phyloP scores from a whole-genome alignment of 2,113 vertebrate species.

The Chrysemys picta region DNA sequence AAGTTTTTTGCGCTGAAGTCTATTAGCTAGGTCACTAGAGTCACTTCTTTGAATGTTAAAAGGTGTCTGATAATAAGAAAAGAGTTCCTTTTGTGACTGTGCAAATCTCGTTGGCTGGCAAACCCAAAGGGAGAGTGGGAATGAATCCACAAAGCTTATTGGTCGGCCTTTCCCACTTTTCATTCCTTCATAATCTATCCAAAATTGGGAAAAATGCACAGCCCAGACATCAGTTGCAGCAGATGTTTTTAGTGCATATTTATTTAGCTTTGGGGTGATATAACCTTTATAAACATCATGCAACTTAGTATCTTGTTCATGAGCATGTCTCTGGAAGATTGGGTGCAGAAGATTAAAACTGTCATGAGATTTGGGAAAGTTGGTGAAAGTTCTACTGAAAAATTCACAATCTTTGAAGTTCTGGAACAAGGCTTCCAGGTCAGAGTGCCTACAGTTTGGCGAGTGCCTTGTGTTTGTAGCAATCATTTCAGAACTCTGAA shows the following conservation, averaged over 20 bases:
- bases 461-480: conserved; percentile 95
- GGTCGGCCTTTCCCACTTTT: conserved; percentile 91
- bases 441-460: conserved; percentile 90
- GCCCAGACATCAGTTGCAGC: conserved; percentile 95
- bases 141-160: conserved; percentile 93
- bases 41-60: conserved; percentile 83
- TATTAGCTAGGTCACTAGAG: conserved; percentile 85
- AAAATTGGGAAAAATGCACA: conserved; percentile 95
- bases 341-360: conserved; percentile 90
- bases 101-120: conserved; percentile 89
- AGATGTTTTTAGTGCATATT: conserved; percentile 87
- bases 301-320: conserved; percentile 94
- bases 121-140: conserved; percentile 94
- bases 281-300: conserved; percentile 93
- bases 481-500: conserved; percentile 98
- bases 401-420: conserved; percentile 92
- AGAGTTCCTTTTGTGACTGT: conserved; percentile 83
- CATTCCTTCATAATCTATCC: conserved; percentile 94
- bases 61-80: conserved; percentile 26
- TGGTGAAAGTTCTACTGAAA: conserved; percentile 86
- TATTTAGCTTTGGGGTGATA: conserved; percentile 83
- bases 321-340: conserved; percentile 94
- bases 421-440: conserved; percentile 92
- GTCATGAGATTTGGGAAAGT: conserved; percentile 81
- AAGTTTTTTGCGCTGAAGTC: conserved; percentile 90